Percentiles rank a stretch among this genome's conserved stretches.
phyloP scores from a whole-genome alignment of 1,140 invertebrate genomes.

The Papilio machaon region DNA sequence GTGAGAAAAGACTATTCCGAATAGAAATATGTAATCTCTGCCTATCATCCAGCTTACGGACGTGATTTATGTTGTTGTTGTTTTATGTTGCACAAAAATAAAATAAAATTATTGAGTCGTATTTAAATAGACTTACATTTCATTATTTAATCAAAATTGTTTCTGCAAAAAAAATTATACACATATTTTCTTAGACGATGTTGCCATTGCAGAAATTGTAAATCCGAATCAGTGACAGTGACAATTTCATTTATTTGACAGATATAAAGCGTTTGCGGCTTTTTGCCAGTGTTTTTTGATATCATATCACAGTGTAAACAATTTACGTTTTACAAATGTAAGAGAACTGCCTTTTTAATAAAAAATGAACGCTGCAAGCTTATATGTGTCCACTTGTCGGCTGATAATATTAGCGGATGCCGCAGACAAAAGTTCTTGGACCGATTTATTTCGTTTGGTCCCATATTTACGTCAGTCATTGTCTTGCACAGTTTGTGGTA shows the following conservation, averaged over 20 bases:
- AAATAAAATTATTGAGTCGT: neutral
- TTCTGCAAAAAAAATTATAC: neutral
- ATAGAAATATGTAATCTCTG: neutral
- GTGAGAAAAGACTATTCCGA: neutral
- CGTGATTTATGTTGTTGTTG: neutral
- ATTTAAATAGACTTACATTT: neutral
- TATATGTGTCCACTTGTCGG: slow-evolving; percentile 92
- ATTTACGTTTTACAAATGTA: slow-evolving; percentile 62
- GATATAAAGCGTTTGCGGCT: slow-evolving; percentile 68
- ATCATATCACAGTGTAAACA: slow-evolving; percentile 75
- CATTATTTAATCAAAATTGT: neutral
- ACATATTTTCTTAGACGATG: neutral
- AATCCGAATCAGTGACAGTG: slow-evolving; percentile 40
- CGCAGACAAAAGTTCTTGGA: slow-evolving; percentile 87
- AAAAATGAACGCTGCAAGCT: slow-evolving; percentile 91
- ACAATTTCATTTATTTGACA: slow-evolving; percentile 54
- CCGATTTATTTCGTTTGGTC: slow-evolving; percentile 91
- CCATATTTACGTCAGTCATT: slow-evolving; percentile 93
- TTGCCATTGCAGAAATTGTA: slow-evolving; percentile 18
- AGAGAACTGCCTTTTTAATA: slow-evolving; percentile 58
- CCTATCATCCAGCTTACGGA: neutral
- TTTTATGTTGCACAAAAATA: neutral
- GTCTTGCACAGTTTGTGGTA: slow-evolving; percentile 93
- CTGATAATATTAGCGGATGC: slow-evolving; percentile 86
- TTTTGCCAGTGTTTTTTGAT: slow-evolving; percentile 59